phyloP scores from a whole-genome alignment of 1,140 invertebrate genomes.

The Orchestia grillus region DNA sequence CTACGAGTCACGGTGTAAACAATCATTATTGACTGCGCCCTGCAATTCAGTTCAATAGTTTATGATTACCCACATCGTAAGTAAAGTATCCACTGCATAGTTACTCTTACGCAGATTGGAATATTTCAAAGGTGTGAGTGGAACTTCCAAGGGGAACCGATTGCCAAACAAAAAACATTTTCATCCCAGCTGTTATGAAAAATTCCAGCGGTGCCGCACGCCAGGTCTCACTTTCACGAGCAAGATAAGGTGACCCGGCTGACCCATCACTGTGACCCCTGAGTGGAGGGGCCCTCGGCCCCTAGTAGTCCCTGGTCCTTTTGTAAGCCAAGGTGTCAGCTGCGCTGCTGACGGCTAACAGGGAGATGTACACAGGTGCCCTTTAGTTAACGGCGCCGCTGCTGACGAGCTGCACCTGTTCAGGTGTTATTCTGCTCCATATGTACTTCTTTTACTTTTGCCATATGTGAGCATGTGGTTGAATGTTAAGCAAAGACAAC shows the following conservation, averaged over 20 bases:
- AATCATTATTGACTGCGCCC: background rate
- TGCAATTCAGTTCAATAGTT: background rate
- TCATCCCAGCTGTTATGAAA: background rate
- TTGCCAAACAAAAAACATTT: background rate
- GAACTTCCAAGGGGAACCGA: background rate
- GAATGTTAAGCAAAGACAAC: background rate
- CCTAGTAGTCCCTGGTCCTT: background rate
- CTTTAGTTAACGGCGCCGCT: background rate
- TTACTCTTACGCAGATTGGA: background rate
- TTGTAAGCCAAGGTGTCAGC: background rate
- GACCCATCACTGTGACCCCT: slow-evolving; percentile 31
- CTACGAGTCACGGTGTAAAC: too few species aligned
- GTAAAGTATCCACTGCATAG: background rate
- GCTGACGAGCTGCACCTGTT: background rate
- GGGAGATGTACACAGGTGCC: background rate
- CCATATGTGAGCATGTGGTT: background rate
- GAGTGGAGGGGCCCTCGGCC: background rate
- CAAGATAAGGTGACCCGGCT: slow-evolving; percentile 19
- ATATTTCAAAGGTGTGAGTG: background rate
- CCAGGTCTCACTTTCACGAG: slow-evolving; percentile 22
- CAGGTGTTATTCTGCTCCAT: background rate
- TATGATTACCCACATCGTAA: background rate
- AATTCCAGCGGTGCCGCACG: background rate
- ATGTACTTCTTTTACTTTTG: background rate
- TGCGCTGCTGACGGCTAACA: background rate